Evolutionary conservation across 2,113 vertebrate species (phyloP), one percentile per base, ranked within the genome.

Genomic region (Callospermophilus lateralis): DNA sequence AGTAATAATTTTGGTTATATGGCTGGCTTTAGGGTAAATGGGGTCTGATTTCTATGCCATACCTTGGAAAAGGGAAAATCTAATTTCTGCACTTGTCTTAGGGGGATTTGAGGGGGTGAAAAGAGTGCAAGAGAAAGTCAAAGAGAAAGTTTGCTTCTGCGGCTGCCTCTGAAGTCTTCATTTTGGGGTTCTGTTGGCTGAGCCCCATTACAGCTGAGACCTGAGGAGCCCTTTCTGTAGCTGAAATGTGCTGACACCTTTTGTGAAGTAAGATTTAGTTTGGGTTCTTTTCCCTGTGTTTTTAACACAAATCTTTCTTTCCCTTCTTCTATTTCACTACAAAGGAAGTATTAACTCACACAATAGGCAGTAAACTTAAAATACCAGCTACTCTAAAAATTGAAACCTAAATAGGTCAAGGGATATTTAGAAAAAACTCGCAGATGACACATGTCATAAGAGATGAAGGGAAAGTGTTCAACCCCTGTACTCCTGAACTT

Each of bases 331-430:
- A 0, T 83, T 88, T 94, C 88, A 93, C 58, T 80, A 39, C 61
- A 84, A 77, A 73, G 15, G 17, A 84, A 39, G 84, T 24, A 76
- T 84, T 83, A 83, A 70, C 30, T 83, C 68, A 58, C 68, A 91
- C 74, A 83, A 30, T 65, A 84, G 77, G 16, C 55, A 53, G 63
- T 20, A 68, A 77, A 63, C 24, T 11, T 76, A 32, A 68, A 78
- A 51, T 77, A 70, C 76, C 70, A 48, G 48, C 12, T 63, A 51
- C 30, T 65, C 5, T 55, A 80, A 87, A 93, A 83, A 37, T 86
- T 73, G n/a, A 37, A 89, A 80, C 74, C 22, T 68, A 93, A 96
- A 85, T 79, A 89, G 65, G 55, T 78, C 92, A 93, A 84, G 65
- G 34, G 26, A 34, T 67, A n/a, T 84, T 79, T 84, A 79, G 78